phyloP scores from a whole-genome alignment of 2,113 vertebrate genomes.

The Emydura subglobosa region DNA sequence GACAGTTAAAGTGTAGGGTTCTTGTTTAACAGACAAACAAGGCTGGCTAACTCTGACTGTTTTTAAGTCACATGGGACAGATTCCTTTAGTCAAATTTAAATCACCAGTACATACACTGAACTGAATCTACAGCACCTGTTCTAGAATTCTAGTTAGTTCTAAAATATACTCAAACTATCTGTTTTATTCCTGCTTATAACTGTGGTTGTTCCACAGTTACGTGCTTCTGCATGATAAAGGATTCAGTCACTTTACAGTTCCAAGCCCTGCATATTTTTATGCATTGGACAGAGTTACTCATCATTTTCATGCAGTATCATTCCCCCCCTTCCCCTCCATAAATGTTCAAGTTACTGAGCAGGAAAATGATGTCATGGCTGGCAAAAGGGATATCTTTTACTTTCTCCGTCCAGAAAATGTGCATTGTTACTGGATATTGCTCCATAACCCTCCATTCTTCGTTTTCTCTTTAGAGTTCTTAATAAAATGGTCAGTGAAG shows the following conservation, averaged over 20 bases:
- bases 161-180: not conserved
- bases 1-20: not conserved
- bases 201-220: not conserved
- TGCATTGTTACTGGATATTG: not conserved
- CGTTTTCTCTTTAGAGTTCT: not conserved
- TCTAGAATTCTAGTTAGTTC: not conserved
- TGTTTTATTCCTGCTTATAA: not conserved
- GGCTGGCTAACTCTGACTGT: too few relatives aligned
- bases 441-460: not conserved
- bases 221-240: slow-evolving; percentile 23
- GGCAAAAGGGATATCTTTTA: not conserved
- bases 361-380: slow-evolving; percentile 4
- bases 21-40: not conserved
- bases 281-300: slow-evolving; percentile 62
- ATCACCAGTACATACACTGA: not conserved
- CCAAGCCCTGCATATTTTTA: slow-evolving; percentile 40
- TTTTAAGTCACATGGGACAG: not conserved
- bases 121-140: not conserved
- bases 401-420: not conserved
- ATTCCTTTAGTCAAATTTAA: not conserved
- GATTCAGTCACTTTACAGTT: slow-evolving; percentile 29
- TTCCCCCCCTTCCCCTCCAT: not conserved
- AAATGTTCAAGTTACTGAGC: slow-evolving; percentile 5
- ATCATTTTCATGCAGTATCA: slow-evolving; percentile 52
- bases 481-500: not conserved